Base-by-base conservation (phyloP, 1,140 invertebrate species). In the Saccostrea echinata region DNA sequence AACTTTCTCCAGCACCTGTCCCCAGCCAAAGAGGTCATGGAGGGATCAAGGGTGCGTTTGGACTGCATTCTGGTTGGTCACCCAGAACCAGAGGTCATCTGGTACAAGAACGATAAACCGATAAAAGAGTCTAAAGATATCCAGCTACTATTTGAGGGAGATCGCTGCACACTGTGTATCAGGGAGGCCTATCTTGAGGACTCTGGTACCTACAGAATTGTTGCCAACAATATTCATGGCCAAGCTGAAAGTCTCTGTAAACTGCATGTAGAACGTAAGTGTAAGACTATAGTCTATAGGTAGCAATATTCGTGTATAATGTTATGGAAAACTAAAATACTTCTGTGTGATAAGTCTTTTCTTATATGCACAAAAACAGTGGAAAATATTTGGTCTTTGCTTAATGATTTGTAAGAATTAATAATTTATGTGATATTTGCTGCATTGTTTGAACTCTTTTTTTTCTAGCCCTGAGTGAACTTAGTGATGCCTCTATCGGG, bases 1-100 rank as follows among this genome's bases (percentile, higher is more conserved):
- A 96, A 96, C 21, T 96, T 98, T 87, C 96, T 97, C 87, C 93
- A 97, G 85, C 96, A 96, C 2, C 95, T 98, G 12, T 68, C 92
- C 51, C 88, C 92, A 33, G 91, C 88, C 81, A 90, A 90, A 11
- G 95, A 95, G 24, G 96, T 97, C n/a, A 95, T 95, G 88, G 95
- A 95, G 84, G 95, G 95, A 43, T 91, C 90, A 18, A 88, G 94
- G 18, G 93, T 94, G 18, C 82, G 93, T 81, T 90, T 96, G 35
- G 95, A 96, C 90, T 96, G 95, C 92, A 93, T 95, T 3, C 92
- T 96, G n/a, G 92, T 95, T 8, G 95, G 95, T 71, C 91, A 94
- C 33, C 95, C 95, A 57, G 95, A 95, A 88, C 95, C 95, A 90
- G 93, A 94, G 92, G 94, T 95, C 64, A 93, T 94, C 84, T 95